phyloP scores from a whole-genome alignment of 2,797 vertebrate species.

The Furcifer pardalis region DNA sequence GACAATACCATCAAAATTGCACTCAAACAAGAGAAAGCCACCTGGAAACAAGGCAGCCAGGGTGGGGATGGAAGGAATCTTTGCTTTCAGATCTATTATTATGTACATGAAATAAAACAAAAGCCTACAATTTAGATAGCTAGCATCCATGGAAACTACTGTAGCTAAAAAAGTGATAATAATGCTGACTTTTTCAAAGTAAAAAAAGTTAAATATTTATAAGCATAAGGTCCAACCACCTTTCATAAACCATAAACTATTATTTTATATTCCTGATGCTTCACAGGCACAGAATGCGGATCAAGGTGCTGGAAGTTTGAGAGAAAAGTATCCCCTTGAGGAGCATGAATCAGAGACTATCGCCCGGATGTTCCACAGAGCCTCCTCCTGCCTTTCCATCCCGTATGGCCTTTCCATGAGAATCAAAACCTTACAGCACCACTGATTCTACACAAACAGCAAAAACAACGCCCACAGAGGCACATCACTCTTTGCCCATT shows the following conservation, averaged over 20 bases:
- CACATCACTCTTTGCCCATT: constrained; percentile 69
- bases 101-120: constrained; percentile 76
- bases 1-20: constrained; percentile 72
- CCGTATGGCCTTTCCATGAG: constrained; percentile 69
- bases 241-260: constrained; percentile 85
- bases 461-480: constrained; percentile 67
- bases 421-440: constrained; percentile 61
- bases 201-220: constrained; percentile 87
- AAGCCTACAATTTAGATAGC: constrained; percentile 81
- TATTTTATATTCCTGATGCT: constrained; percentile 84
- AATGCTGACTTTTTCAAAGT: constrained; percentile 85
- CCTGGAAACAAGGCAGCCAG: constrained; percentile 29
- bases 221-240: constrained; percentile 82
- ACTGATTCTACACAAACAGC: constrained; percentile 69
- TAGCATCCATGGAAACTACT: constrained; percentile 80
- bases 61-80: constrained; percentile 38
- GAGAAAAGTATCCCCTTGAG: constrained; percentile 74
- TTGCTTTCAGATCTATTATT: constrained; percentile 77
- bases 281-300: constrained; percentile 76
- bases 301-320: constrained; percentile 74
- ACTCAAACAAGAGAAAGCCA: constrained; percentile 70
- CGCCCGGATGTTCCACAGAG: constrained; percentile 68
- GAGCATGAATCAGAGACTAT: constrained; percentile 76
- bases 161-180: constrained; percentile 84
- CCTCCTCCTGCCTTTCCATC: constrained; percentile 58